Evolutionary conservation across 1,140 invertebrate genomes (phyloP), one percentile per base, ranked within the genome.

Genomic region (Cydia splendana): DNA sequence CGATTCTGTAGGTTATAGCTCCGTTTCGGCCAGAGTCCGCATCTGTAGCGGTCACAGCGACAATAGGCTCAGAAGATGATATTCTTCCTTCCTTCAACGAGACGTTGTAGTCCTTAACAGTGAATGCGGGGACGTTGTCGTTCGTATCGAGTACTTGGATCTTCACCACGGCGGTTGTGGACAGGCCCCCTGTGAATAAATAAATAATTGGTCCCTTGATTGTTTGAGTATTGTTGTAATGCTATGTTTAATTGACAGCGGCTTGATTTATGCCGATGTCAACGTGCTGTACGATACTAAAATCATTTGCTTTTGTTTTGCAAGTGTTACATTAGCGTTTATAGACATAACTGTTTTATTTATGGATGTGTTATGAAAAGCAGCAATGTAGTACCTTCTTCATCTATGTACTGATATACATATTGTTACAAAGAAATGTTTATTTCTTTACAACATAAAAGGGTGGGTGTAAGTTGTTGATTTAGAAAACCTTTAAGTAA

Each of bases 61-160:
- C 95, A 74, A 98, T 95, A 0, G 97, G 95, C 18, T 94, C 94
- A 30, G 93, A 94, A 2, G 94, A 93, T 1, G 94, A 94, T 10
- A 94, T 90, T 28, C 92, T 87, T 28, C 96, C 95, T 79, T 96
- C 96, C 51, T 95, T 95, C 78, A 98, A 87, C 45, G 97, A 98
- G 12, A 98, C 97, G 90, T 98, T 98, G 94, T 98, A 98, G 82
- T 96, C 96, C 12, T 95, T 94, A 9, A 97, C 97, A 85, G 96
- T 96, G 94, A 99, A 99, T 28, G 96, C 95, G 0, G 98, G 98
- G 4, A 95, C 94, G 92, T 99, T 99, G 94, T 99, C 98, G 93
- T 99, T 99, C 65, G 98, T 96, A 93, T 99, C 98, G 20, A 96
- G 95, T 62, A 99, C 94, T 91, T 98, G 96, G 74, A 99, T 96